These are phyloP conservation scores for Varecia variegata DNA, from an alignment of 2,797 vertebrate species.

Conservation along the genomic window DNA sequence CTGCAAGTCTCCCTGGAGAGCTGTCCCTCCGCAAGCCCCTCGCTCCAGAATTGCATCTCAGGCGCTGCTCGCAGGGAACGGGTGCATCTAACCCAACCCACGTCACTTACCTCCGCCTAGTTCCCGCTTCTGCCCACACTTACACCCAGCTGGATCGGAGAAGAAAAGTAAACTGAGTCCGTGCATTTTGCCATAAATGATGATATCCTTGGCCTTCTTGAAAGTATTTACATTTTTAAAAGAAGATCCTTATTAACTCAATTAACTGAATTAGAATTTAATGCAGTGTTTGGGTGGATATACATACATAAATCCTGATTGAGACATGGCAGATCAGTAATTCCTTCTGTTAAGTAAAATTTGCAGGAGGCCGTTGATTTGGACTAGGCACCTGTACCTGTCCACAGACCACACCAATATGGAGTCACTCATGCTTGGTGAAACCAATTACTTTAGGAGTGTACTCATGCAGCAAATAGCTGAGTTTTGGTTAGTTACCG, in stretches of 20 bases:
- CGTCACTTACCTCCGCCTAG: not conserved
- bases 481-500: not conserved
- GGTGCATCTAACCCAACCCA: not conserved
- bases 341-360: not conserved
- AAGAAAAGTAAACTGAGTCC: not conserved
- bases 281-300: not conserved
- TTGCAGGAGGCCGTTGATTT: not conserved
- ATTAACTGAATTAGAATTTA: not conserved
- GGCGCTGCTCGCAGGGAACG: not conserved
- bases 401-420: not conserved
- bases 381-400: too few relatives aligned
- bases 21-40: not conserved
- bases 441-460: not conserved
- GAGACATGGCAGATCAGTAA: not conserved
- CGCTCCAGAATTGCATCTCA: rapidly evolving
- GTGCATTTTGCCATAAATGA: not conserved
- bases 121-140: too few relatives aligned
- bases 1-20: not conserved
- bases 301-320: not conserved
- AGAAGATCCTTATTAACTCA: not conserved
- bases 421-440: not conserved
- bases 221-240: not conserved
- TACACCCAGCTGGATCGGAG: not conserved
- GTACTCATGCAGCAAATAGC: not conserved
- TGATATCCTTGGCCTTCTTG: not conserved